Percentiles rank a stretch among this genome's conserved stretches.
These are phyloP conservation scores for Gorsachius magnificus DNA, from an alignment of 2,797 vertebrate species.

Conservation along the genomic window DNA sequence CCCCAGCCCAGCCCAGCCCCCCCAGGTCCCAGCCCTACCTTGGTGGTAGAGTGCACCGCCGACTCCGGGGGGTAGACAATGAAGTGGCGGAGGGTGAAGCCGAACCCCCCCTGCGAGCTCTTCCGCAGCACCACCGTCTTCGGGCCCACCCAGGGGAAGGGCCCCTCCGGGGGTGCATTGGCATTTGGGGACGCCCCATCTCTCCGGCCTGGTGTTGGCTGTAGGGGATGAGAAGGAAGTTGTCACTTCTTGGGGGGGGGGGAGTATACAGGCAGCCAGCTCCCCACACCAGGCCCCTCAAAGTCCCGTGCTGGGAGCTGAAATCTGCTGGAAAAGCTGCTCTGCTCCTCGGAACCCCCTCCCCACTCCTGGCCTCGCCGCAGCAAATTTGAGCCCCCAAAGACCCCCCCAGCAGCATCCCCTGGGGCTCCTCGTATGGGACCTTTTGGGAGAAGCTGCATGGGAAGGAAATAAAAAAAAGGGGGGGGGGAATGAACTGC, in stretches of 20 bases:
- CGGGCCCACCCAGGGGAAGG: conserved; percentile 87
- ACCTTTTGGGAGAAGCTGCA: neutral
- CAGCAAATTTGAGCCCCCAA: neutral
- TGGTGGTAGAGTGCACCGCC: conserved; percentile 83
- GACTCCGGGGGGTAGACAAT: conserved; percentile 98
- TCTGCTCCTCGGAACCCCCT: accelerated
- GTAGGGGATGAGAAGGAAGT: neutral
- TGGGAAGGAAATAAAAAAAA: neutral
- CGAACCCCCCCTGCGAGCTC: conserved; percentile 91
- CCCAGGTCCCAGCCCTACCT: conserved; percentile 74
- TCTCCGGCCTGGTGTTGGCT: conserved; percentile 74
- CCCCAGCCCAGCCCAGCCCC: too few species aligned
- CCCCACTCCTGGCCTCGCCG: accelerated
- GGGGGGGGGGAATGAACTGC: neutral
- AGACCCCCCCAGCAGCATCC: neutral
- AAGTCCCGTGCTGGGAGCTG: accelerated
- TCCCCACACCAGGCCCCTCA: accelerated
- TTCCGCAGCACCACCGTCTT: conserved; percentile 90
- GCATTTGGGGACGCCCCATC: conserved; percentile 86
- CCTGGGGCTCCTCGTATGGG: accelerated
- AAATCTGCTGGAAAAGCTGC: neutral
- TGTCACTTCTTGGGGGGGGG: neutral
- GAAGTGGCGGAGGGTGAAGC: conserved; percentile 96
- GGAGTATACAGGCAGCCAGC: neutral
- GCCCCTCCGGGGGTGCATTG: conserved; percentile 80